Conservation (phyloP, 37 sponge, comb jelly and placozoan genomes). For the Corticium candelabrum region DNA sequence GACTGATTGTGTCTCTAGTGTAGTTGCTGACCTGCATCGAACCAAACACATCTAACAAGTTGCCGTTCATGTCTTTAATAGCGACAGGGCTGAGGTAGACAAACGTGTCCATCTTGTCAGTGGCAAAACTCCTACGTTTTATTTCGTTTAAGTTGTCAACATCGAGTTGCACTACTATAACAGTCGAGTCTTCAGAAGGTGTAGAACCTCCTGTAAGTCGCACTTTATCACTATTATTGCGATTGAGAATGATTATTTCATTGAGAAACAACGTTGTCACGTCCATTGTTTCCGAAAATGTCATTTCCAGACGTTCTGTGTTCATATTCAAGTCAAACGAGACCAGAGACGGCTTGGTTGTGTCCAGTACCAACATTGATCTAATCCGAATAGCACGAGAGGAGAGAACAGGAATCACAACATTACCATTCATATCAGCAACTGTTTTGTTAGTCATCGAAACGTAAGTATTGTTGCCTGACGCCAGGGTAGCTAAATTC, state of each 20-base stretch:
- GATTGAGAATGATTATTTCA: conserved; percentile 19
- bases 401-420: conserved; percentile 9
- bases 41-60: conserved; percentile 47
- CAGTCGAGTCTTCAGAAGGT: conserved; percentile 50
- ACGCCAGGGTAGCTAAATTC: conserved; percentile 27
- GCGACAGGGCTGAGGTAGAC: conserved; percentile 28
- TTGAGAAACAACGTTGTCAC: conserved; percentile 36
- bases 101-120: conserved; percentile 11
- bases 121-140: conserved; percentile 55
- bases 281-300: conserved; percentile 77
- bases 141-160: conserved; percentile 53
- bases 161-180: conserved; percentile 35
- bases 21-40: conserved; percentile 33
- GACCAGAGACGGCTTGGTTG: conserved; percentile 40
- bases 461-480: conserved; percentile 47
- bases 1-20: conserved; percentile 38
- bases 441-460: conserved; percentile 36
- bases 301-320: conserved; percentile 50
- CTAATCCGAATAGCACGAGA: background rate
- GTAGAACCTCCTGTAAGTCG: conserved; percentile 59
- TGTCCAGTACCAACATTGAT: background rate
- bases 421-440: conserved; percentile 38
- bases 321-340: conserved; percentile 60
- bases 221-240: background rate
- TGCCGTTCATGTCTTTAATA: conserved; percentile 73